Evolutionary conservation across 2,797 vertebrate species (phyloP), one percentile per base, ranked within the genome.

Genomic region (Arvicola amphibius): DNA sequence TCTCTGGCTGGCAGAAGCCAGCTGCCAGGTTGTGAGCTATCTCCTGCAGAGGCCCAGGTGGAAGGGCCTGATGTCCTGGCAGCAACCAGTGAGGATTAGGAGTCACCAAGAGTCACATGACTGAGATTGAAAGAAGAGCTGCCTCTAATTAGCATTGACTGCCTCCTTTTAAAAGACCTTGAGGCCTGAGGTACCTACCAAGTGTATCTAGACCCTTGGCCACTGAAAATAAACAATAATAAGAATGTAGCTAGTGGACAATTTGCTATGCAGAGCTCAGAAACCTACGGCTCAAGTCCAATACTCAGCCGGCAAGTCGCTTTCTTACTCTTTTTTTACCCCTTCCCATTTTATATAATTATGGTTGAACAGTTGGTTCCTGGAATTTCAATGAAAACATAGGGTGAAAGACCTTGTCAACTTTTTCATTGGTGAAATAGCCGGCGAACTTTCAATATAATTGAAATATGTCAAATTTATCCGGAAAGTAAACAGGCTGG

Each of bases 391-490:
- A 8, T 69, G 80, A 95, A 91, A 95, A 90, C 88, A 88, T 17
- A 77, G 53, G 84, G 88, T 86, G 83, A 95, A 95, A 96, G 67
- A 79, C 79, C 48, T 95, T 92, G 91, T 92, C 95, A 96, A 96
- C 85, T 95, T 92, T 92, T 83, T 96, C 91, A 78, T 73, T 34
- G 74, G 53, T 29, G 77, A 96, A 87, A 21, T 19, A 88, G 93
- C 90, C 76, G 34, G 78, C 76, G 51, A 93, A 92, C 34, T 87
- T 91, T 77, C 86, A 83, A 91, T 69, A 83, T 94, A 83, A 96
- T 93, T 92, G 93, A 97, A 96, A 95, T 67, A 95, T 67, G 91
- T 96, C 94, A 93, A 83, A 63, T 40, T 87, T 65, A 88, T 94
- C 85, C 86, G 46, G 69, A 76, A 79, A 88, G 85, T 79, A 79